Conservation (phyloP, 2,797 vertebrate genomes). For the Nasua narica region DNA sequence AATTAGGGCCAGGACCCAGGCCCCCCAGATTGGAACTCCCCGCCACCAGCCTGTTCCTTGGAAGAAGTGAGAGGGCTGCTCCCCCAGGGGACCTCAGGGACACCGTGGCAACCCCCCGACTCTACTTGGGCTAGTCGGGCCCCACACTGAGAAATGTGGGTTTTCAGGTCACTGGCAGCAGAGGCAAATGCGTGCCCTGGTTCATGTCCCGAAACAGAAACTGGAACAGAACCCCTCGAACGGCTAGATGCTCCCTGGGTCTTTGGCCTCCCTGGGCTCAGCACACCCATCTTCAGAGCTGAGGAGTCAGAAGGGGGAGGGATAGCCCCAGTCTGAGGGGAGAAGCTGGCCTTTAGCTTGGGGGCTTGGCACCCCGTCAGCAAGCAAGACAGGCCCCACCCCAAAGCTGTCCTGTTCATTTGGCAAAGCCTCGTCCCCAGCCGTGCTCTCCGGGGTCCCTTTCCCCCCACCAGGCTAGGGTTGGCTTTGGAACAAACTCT, state of each 20-base stretch:
- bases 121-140: neutral
- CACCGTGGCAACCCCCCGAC: neutral
- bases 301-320: neutral
- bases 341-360: neutral
- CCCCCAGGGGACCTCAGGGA: neutral
- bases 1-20: neutral
- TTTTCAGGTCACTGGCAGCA: slow-evolving; percentile 46
- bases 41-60: neutral
- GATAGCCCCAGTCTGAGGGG: neutral
- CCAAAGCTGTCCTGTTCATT: neutral
- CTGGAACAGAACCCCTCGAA: slow-evolving; percentile 31
- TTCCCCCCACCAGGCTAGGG: neutral
- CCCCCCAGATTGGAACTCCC: neutral
- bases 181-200: neutral
- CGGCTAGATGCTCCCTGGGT: neutral
- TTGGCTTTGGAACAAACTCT: neutral
- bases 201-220: neutral
- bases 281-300: neutral
- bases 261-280: neutral
- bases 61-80: neutral
- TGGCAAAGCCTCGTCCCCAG: neutral
- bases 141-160: slow-evolving; percentile 12
- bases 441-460: neutral
- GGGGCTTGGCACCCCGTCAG: neutral
- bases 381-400: neutral